Evolutionary conservation across 1,140 invertebrate species (phyloP).

Genomic region (Polypedilum vanderplanki): DNA sequence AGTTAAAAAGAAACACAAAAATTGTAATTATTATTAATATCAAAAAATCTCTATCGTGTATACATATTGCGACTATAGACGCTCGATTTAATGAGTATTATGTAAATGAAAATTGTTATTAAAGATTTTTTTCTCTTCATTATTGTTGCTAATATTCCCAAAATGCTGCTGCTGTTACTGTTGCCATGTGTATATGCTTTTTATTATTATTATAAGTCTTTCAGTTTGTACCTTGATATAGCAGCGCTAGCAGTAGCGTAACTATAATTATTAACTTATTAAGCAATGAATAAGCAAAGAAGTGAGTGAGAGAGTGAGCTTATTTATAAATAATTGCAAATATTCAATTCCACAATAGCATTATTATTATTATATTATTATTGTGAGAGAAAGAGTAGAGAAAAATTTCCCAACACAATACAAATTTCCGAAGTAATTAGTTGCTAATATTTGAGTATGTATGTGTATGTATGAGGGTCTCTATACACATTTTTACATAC

Average conservation of each 20-base stretch:
- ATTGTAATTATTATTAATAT: not conserved
- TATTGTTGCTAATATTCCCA: not conserved
- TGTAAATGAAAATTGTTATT: not conserved
- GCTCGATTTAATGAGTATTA: not conserved
- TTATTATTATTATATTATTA: slow-evolving; percentile 7
- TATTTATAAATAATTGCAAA: slow-evolving; percentile 29
- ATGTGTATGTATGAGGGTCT: not conserved
- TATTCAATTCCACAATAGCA: slow-evolving; percentile 27
- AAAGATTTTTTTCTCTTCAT: slow-evolving; percentile 13
- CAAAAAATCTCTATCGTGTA: not conserved
- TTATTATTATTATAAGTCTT: not conserved
- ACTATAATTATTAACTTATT: slow-evolving; percentile 28
- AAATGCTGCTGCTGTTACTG: not conserved
- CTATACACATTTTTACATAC: slow-evolving; percentile 10
- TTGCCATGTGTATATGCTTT: not conserved
- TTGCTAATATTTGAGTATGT: not conserved
- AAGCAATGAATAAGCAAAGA: slow-evolving; percentile 1
- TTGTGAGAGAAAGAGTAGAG: not conserved
- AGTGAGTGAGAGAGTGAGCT: not conserved
- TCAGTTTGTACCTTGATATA: not conserved
- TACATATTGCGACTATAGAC: not conserved
- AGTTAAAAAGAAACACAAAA: too few relatives aligned
- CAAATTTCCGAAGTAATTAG: slow-evolving; percentile 26
- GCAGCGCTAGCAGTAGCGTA: not conserved
- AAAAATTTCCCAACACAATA: slow-evolving; percentile 19